phyloP scores from a whole-genome alignment of 2,113 vertebrate genomes.

The Camelus bactrianus region DNA sequence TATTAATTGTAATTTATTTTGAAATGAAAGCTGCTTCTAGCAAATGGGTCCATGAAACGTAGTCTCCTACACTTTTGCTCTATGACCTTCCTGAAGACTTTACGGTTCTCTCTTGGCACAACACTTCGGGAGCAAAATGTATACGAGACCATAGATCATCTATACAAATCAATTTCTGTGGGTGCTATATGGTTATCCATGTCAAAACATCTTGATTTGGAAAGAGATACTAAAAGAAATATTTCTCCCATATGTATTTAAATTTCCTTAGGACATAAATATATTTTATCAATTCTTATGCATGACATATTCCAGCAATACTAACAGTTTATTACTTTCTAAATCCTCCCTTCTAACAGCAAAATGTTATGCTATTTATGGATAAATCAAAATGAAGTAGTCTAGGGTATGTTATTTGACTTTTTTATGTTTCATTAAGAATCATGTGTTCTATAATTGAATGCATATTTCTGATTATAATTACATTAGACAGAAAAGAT shows the following conservation, averaged over 20 bases:
- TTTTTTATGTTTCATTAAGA: constrained; percentile 57
- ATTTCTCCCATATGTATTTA: constrained; percentile 51
- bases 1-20: constrained; percentile 46
- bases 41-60: constrained; percentile 15
- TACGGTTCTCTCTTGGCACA: constrained; percentile 29
- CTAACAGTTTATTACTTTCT: constrained; percentile 71
- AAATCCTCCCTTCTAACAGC: constrained; percentile 64
- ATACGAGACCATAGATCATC: constrained; percentile 38
- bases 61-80: background rate
- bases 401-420: background rate
- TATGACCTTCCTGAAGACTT: constrained; percentile 21
- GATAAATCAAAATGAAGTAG: constrained; percentile 63
- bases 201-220: constrained; percentile 59
- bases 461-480: constrained; percentile 50
- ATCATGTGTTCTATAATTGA: constrained; percentile 64
- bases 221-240: constrained; percentile 62
- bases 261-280: constrained; percentile 75
- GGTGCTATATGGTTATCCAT: constrained; percentile 22
- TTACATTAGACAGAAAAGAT: constrained; percentile 34
- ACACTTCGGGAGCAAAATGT: constrained; percentile 37
- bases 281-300: constrained; percentile 74
- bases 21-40: constrained; percentile 54
- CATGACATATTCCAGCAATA: constrained; percentile 59
- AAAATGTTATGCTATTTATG: constrained; percentile 44
- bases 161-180: constrained; percentile 42